A percentile compares a stretch with the other conserved stretches of the same genome.
Conservation (phyloP, 1,140 invertebrate species). For the Rhyacophila brunnea region DNA sequence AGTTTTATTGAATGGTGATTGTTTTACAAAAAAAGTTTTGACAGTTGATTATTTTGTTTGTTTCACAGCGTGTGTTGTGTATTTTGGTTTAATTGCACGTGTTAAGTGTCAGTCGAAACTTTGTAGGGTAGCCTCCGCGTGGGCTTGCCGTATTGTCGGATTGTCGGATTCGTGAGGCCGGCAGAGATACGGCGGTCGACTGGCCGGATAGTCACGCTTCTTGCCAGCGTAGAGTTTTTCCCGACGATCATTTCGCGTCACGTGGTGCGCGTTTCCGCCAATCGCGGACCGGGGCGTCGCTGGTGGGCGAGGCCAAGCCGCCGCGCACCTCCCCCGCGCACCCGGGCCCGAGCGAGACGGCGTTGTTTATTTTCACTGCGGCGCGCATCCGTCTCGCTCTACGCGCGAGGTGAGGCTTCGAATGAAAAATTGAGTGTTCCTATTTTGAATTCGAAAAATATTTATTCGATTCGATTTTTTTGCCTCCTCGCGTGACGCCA, state of each 20-base stretch:
- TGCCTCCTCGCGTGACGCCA: background rate
- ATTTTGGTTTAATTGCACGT: no score
- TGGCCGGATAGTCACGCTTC: background rate
- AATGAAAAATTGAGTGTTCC: no score
- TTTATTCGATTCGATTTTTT: background rate
- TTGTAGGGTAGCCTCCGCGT: no score
- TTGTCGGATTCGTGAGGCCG: slow-evolving; percentile 1
- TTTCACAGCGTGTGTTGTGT: no score
- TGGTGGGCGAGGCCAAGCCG: background rate
- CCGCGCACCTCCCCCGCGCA: slow-evolving; percentile 7
- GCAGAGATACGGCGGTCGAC: slow-evolving; percentile 20
- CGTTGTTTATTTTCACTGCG: no score
- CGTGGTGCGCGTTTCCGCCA: slow-evolving; percentile 8
- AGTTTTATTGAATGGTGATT: no score
- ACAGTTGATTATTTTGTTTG: no score
- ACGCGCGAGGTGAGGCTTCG: no score
- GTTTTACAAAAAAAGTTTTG: no score
- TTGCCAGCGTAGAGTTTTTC: slow-evolving; percentile 7
- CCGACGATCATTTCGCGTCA: background rate
- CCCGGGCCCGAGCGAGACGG: background rate
- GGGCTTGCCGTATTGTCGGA: background rate
- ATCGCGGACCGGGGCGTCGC: slow-evolving; percentile 8
- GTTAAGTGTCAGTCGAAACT: no score
- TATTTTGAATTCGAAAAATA: no score
- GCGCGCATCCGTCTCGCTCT: no score